A percentile compares a stretch with the other conserved stretches of the same genome.
phyloP scores from a whole-genome alignment of 2,888 invertebrate species.

The Acronicta alni region DNA sequence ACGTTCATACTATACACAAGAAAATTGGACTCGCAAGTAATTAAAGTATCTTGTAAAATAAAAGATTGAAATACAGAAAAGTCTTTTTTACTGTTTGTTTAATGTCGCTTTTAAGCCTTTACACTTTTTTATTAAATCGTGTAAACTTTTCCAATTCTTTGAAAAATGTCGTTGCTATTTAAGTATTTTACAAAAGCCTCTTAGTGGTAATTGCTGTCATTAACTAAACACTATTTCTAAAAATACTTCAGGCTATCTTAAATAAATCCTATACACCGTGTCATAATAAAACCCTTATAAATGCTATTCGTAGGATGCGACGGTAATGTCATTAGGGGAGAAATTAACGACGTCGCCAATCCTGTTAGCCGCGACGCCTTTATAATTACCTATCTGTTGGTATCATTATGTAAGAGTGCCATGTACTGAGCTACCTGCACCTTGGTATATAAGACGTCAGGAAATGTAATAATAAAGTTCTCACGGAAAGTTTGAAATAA shows the following conservation, averaged over 20 bases:
- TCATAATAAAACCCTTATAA: slow-evolving; percentile 53
- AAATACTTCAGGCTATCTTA: not conserved
- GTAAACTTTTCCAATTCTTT: too few relatives aligned
- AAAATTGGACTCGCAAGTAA: too few relatives aligned
- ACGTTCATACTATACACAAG: too few relatives aligned
- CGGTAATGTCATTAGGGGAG: slow-evolving; percentile 54
- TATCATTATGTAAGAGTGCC: slow-evolving; percentile 26
- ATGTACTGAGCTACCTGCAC: slow-evolving; percentile 9
- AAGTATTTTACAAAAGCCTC: too few relatives aligned
- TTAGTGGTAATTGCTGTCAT: not conserved
- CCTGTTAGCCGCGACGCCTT: slow-evolving; percentile 56
- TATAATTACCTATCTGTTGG: slow-evolving; percentile 46
- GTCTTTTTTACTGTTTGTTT: too few relatives aligned
- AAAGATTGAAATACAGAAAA: too few relatives aligned
- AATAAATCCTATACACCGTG: slow-evolving; percentile 22
- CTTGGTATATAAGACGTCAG: not conserved
- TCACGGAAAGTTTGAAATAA: not conserved
- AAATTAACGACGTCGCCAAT: slow-evolving; percentile 58
- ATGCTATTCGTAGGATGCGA: slow-evolving; percentile 44
- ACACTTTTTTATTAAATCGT: too few relatives aligned
- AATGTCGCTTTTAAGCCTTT: too few relatives aligned
- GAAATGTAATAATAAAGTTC: not conserved
- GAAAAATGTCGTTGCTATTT: too few relatives aligned
- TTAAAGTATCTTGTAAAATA: too few relatives aligned
- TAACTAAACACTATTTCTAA: not conserved